Evolutionary conservation across 2,888 invertebrate genomes (phyloP).

Genomic region (Drosophila greeni): DNA sequence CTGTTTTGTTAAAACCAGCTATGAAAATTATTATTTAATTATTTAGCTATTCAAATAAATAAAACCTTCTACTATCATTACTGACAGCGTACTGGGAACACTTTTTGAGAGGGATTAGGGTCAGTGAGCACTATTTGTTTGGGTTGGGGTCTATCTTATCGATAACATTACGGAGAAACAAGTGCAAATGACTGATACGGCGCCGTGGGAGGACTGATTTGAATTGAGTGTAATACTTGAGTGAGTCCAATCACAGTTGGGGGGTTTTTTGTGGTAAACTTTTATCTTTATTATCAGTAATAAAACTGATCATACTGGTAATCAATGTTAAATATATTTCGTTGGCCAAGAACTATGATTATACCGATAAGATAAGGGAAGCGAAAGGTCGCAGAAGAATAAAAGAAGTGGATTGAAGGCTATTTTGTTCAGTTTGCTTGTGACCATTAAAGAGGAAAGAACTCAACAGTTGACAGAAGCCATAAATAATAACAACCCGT

Average conservation of each 20-base stretch:
- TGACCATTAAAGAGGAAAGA: slow-evolving; percentile 15
- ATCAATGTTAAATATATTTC: slow-evolving; percentile 13
- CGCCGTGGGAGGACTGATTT: background rate
- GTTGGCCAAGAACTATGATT: slow-evolving; percentile 8
- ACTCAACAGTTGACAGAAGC: background rate
- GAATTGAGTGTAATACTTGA: background rate
- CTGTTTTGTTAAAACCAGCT: background rate
- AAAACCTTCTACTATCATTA: background rate
- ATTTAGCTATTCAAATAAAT: background rate
- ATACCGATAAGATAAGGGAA: slow-evolving; percentile 27
- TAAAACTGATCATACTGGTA: background rate
- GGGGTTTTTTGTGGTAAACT: background rate
- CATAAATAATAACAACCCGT: background rate
- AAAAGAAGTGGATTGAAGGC: slow-evolving; percentile 4
- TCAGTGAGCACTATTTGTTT: slow-evolving; percentile 1
- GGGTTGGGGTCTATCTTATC: slow-evolving; percentile 20
- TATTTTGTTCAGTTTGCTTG: slow-evolving; percentile 13
- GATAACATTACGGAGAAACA: background rate
- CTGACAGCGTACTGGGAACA: background rate
- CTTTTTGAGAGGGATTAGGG: background rate
- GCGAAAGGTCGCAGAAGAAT: background rate
- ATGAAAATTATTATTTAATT: background rate
- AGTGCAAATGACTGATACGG: slow-evolving; percentile 15
- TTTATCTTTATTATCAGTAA: slow-evolving; percentile 9
- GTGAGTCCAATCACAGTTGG: background rate